Evolutionary conservation across 1,140 invertebrate genomes (phyloP), one percentile per base, ranked within the genome.

Genomic region (Batillaria attramentaria): DNA sequence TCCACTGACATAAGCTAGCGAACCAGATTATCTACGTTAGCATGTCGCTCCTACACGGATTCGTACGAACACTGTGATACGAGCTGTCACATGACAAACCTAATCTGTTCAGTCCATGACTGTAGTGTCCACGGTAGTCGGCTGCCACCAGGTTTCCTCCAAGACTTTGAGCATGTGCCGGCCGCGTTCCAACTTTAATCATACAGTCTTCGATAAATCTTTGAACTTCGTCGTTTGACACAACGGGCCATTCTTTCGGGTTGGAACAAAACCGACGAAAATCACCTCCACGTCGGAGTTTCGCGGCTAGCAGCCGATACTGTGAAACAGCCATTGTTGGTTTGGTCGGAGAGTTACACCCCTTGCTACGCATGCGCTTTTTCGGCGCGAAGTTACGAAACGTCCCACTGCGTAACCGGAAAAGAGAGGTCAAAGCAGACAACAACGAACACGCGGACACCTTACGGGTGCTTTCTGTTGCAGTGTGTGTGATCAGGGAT

Each of bases 51-150:
- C n/a, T n/a, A n/a, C n/a, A n/a, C n/a, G n/a, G n/a, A n/a, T n/a
- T n/a, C n/a, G n/a, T n/a, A n/a, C n/a, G n/a, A n/a, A n/a, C n/a
- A n/a, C n/a, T n/a, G n/a, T n/a, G n/a, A n/a, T n/a, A n/a, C n/a
- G n/a, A n/a, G n/a, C n/a, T n/a, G 37, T 0, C 8, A 6, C 6
- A 46, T 28, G n/a, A 41, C 69, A 31, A 18, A 79, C 78, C 78
- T 31, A 79, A 41, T 69, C 78, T 79, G 46, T 79, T 79, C 84
- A 98, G 93, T 65, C 97, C 97, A 90, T 98, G 96, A 83, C 96
- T 97, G 84, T 94, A 97, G 88, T 97, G 96, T 6, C 97, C 97
- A 46, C 96, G 90, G 81, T 94, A 93, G 90, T 98, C 97, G 31
- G 96, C 96, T 62, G 93, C 94, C 69, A 96, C 92, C 28, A 98